A percentile compares a stretch with the other conserved stretches of the same genome.
These are phyloP conservation scores for Vultur gryphus DNA, from an alignment of 2,797 vertebrate genomes.

Conservation along the genomic window DNA sequence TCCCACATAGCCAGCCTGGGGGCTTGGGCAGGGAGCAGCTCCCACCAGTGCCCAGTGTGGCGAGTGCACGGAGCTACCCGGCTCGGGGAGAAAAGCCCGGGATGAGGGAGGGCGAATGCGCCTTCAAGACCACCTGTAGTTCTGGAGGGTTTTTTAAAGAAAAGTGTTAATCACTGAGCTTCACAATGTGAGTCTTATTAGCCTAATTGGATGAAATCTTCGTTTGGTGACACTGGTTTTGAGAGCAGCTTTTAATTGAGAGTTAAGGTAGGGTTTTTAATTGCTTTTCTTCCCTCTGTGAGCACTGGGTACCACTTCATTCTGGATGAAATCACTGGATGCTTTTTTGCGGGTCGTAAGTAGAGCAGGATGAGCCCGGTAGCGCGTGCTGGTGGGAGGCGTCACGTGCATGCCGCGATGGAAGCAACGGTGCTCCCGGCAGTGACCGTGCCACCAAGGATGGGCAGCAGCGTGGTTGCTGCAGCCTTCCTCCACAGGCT, in stretches of 20 bases:
- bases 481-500: neutral
- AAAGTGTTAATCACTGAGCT: neutral
- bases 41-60: rapidly evolving
- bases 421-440: rapidly evolving
- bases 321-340: neutral
- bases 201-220: neutral
- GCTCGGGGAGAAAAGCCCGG: neutral
- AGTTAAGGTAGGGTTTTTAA: neutral
- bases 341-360: neutral
- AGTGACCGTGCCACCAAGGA: neutral
- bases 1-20: neutral
- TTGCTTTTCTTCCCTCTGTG: neutral
- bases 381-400: rapidly evolving
- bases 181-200: neutral
- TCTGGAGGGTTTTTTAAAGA: neutral
- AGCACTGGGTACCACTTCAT: neutral
- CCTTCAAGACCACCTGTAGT: neutral
- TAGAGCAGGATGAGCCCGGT: neutral
- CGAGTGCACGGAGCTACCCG: rapidly evolving
- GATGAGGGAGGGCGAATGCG: rapidly evolving
- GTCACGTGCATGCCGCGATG: rapidly evolving
- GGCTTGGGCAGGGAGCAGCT: neutral
- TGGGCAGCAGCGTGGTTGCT: neutral
- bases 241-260: neutral
- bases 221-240: neutral